phyloP scores from a whole-genome alignment of 1,140 invertebrate species.

The Diachasma alloeum region DNA sequence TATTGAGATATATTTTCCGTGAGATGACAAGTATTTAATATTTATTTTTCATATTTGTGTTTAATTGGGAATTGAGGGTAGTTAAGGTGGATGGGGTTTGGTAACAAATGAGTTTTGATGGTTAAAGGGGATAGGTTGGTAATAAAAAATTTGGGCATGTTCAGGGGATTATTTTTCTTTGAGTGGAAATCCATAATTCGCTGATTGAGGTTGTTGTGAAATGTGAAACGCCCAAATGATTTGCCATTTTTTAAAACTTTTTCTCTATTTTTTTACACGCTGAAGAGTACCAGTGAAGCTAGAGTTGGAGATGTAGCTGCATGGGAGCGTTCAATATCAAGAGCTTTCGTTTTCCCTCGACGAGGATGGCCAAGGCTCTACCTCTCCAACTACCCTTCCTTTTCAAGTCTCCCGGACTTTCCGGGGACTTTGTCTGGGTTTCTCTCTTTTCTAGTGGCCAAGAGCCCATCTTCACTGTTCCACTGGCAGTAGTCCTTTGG shows the following conservation, averaged over 20 bases:
- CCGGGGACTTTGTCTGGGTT: conserved; percentile 29
- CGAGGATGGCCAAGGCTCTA: not conserved
- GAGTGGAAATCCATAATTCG: too few species aligned
- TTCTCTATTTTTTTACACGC: too few species aligned
- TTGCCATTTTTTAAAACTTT: too few species aligned
- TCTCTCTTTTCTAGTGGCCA: conserved; percentile 23
- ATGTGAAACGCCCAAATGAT: too few species aligned
- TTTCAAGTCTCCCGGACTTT: conserved; percentile 29
- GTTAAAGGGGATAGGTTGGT: not conserved
- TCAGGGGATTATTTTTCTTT: too few species aligned
- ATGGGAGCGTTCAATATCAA: conserved; percentile 2
- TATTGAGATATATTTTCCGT: not conserved
- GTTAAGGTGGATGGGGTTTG: not conserved
- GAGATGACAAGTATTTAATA: not conserved
- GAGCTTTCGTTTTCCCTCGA: not conserved
- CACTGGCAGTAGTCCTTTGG: conserved; percentile 3
- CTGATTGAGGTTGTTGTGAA: too few species aligned
- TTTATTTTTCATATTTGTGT: not conserved
- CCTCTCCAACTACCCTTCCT: conserved; percentile 7
- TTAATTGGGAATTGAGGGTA: not conserved
- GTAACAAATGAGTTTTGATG: not conserved
- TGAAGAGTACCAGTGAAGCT: not conserved
- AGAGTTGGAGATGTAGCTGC: not conserved
- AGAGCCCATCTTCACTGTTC: conserved; percentile 25
- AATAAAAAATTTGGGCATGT: not conserved